Percentiles rank a stretch among this genome's conserved stretches.
Conservation (phyloP, 2,113 vertebrate species). For the Bubalus kerabau region DNA sequence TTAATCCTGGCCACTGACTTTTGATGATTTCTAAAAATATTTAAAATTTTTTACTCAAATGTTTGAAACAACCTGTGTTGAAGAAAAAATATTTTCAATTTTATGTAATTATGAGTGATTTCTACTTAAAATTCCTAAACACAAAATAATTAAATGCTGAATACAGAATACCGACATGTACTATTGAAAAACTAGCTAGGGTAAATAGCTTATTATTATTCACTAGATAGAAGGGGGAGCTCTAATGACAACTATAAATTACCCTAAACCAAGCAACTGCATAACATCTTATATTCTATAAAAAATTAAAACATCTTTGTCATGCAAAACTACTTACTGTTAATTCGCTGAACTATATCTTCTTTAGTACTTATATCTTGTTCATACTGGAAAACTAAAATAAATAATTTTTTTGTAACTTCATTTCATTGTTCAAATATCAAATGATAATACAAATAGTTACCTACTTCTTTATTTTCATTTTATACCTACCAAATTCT, state of each 20-base stretch:
- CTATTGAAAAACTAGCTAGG: neutral
- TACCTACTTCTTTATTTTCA: neutral
- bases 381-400: conserved; percentile 80
- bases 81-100: conserved; percentile 14
- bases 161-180: conserved; percentile 15
- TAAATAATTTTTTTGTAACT: conserved; percentile 55
- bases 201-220: neutral
- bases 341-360: conserved; percentile 74
- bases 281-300: neutral
- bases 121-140: conserved; percentile 16
- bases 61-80: conserved; percentile 8
- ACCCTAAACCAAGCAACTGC: neutral
- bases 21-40: neutral
- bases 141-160: conserved; percentile 37
- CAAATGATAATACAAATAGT: conserved; percentile 1
- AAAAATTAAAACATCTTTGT: conserved; percentile 24
- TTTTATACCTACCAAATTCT: conserved; percentile 78
- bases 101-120: neutral
- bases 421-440: conserved; percentile 32
- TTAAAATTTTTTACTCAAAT: neutral
- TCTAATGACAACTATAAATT: neutral
- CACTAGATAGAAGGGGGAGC: neutral
- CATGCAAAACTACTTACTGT: conserved; percentile 78
- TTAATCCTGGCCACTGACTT: neutral
- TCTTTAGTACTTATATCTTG: conserved; percentile 75